Evolutionary conservation across 2,797 vertebrate species (phyloP).

Genomic region (Gambusia yucatana): DNA sequence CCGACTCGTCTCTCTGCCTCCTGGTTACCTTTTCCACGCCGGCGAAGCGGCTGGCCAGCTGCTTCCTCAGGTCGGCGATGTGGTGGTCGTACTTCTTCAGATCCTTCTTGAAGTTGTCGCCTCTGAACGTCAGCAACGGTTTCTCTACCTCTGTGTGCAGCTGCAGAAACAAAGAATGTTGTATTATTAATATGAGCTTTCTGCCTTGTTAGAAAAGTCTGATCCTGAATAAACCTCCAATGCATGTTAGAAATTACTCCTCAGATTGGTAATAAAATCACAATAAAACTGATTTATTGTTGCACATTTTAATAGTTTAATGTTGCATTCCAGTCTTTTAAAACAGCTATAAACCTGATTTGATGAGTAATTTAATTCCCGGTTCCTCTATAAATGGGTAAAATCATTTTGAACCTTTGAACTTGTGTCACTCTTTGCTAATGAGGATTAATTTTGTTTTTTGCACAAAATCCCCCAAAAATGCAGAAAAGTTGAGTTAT

Average conservation of each 20-base stretch:
- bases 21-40: constrained; percentile 92
- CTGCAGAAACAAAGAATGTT: constrained; percentile 68
- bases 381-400: neutral
- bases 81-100: constrained; percentile 98
- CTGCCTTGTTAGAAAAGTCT: too few relatives aligned
- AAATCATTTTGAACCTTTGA: neutral
- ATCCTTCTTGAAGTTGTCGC: constrained; percentile 98
- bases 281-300: neutral
- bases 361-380: neutral
- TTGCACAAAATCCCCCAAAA: neutral
- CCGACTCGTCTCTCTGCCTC: neutral
- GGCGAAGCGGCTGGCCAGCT: constrained; percentile 90
- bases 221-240: too few relatives aligned
- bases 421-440: neutral
- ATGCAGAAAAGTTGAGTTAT: neutral
- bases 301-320: neutral
- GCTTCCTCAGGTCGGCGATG: constrained; percentile 93
- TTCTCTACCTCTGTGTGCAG: constrained; percentile 96
- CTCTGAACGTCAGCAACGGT: constrained; percentile 91
- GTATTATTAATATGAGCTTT: too few relatives aligned
- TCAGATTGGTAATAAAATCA: neutral
- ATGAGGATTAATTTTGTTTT: neutral
- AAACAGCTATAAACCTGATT: neutral
- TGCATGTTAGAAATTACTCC: neutral
- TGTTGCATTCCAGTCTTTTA: neutral